Conservation (phyloP, 2,113 vertebrate genomes). For the Pseudorasbora parva region DNA sequence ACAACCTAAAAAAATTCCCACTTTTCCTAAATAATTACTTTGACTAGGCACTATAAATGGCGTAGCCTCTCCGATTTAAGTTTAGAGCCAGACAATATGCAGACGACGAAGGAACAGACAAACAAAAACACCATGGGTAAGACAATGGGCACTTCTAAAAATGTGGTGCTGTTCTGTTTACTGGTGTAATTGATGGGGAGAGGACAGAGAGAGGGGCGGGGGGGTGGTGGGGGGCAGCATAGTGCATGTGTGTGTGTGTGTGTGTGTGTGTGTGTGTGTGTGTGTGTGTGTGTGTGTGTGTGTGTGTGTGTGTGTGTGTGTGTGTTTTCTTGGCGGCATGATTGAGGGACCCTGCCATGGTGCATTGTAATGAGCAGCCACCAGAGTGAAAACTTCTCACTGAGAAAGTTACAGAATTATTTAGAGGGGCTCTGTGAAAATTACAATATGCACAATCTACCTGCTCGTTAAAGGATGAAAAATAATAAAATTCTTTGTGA, state of each 20-base stretch:
- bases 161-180: conserved; percentile 48
- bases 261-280: conserved; percentile 69
- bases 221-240: conserved; percentile 63
- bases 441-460: conserved; percentile 81
- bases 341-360: conserved; percentile 81
- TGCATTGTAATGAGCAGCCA: conserved; percentile 77
- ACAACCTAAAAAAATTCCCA: not conserved
- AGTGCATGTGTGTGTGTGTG: conserved; percentile 69
- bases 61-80: not conserved
- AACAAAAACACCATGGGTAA: conserved; percentile 28
- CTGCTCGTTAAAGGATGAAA: conserved; percentile 80
- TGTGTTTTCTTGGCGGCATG: conserved; percentile 74
- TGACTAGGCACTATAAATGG: conserved; percentile 1
- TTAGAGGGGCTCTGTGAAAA: conserved; percentile 75
- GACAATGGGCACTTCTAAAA: conserved; percentile 28
- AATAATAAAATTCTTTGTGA: conserved; percentile 84
- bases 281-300: conserved; percentile 68
- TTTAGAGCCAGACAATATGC: conserved; percentile 29
- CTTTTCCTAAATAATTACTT: not conserved
- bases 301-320: conserved; percentile 70
- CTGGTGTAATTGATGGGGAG: conserved; percentile 59
- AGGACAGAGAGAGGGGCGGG: conserved; percentile 63
- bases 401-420: conserved; percentile 81
- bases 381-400: conserved; percentile 74
- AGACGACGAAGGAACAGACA: conserved; percentile 35